Percentiles rank a stretch among this genome's conserved stretches.
Evolutionary conservation across 2,797 vertebrate genomes (phyloP).

Genomic region (Cryptoblepharus egeriae): DNA sequence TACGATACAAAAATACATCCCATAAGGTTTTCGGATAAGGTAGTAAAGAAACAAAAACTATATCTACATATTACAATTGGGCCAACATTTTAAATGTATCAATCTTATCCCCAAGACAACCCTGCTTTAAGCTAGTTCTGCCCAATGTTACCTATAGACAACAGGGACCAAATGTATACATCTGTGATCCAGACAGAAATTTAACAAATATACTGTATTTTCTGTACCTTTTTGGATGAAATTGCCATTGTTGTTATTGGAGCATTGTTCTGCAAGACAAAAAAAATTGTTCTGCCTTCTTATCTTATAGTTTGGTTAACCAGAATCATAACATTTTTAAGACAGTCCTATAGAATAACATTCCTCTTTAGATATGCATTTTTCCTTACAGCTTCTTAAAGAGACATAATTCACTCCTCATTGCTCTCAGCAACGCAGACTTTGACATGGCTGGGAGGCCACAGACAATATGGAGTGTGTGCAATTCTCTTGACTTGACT

Average conservation of each 20-base stretch:
- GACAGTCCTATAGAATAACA: not conserved
- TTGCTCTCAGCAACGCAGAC: conserved; percentile 45
- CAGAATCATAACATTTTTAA: conserved; percentile 7
- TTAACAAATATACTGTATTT: conserved; percentile 20
- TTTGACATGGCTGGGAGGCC: conserved; percentile 35
- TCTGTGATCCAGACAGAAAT: too few species aligned
- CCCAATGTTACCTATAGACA: too few species aligned
- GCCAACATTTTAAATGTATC: too few species aligned
- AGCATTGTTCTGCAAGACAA: conserved; percentile 84
- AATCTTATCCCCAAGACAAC: not conserved
- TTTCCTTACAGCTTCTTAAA: conserved; percentile 12
- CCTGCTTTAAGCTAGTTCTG: conserved; percentile 28
- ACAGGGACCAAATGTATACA: too few species aligned
- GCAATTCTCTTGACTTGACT: conserved; percentile 16
- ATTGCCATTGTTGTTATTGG: conserved; percentile 94
- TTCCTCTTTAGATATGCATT: conserved; percentile 10
- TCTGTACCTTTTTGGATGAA: conserved; percentile 95
- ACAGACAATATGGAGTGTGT: conserved; percentile 30
- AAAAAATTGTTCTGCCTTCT: conserved; percentile 39
- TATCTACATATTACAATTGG: too few species aligned
- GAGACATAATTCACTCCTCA: conserved; percentile 17
- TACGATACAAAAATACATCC: not conserved
- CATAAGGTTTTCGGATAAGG: accelerated
- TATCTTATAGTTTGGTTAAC: conserved; percentile 1
- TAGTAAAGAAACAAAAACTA: not conserved